phyloP scores from a whole-genome alignment of 2,113 vertebrate species.

The Paracanthobrama guichenoti region DNA sequence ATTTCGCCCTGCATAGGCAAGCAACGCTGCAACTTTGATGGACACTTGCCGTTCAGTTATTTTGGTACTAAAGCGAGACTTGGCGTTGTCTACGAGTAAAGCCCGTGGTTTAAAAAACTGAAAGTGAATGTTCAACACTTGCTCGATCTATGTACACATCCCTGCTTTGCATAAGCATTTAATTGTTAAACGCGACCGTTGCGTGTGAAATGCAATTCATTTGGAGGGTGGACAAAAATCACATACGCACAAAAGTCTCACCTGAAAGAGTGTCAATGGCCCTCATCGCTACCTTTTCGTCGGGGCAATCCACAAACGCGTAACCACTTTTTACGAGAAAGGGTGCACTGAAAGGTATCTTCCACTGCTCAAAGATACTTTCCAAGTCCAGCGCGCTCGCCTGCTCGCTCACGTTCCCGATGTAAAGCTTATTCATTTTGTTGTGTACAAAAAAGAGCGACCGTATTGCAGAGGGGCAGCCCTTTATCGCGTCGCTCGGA shows the following conservation, averaged over 20 bases:
- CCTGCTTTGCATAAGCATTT: conserved; percentile 2
- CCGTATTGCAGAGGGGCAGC: conserved; percentile 38
- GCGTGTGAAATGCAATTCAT: not conserved
- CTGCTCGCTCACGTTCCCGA: conserved; percentile 95
- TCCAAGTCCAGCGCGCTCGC: conserved; percentile 92
- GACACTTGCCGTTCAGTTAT: not conserved
- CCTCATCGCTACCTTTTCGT: conserved; percentile 96
- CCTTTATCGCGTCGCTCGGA: conserved; percentile 66
- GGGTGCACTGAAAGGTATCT: conserved; percentile 92
- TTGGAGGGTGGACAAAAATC: not conserved
- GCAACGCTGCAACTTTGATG: conserved; percentile 19
- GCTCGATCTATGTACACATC: not conserved
- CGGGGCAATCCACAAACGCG: conserved; percentile 98
- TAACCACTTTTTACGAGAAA: conserved; percentile 96
- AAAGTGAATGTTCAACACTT: not conserved
- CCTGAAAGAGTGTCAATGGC: conserved; percentile 98
- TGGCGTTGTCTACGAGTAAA: conserved; percentile 27
- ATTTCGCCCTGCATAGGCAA: not conserved
- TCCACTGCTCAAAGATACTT: conserved; percentile 95
- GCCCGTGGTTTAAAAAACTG: conserved; percentile 11
- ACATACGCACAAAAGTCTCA: conserved; percentile 64
- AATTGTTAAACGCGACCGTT: not conserved
- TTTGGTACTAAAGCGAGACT: not conserved
- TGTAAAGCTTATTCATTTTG: conserved; percentile 99
- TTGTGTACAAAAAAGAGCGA: conserved; percentile 60